Evolutionary conservation across 1,140 invertebrate species (phyloP).

Genomic region (Philaenus spumarius): DNA sequence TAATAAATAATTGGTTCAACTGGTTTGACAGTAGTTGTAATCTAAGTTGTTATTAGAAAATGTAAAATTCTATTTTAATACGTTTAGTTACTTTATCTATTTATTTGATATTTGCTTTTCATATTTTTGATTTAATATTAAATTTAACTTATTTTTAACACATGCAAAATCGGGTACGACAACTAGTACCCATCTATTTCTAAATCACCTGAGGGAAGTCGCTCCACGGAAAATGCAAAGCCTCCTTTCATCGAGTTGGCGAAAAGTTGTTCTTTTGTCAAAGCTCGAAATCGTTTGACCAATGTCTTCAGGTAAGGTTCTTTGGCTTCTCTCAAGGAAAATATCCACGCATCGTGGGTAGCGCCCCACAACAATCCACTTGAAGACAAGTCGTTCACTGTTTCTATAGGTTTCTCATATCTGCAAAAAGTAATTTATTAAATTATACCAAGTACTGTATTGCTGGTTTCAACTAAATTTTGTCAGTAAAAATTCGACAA

Average conservation of each 20-base stretch:
- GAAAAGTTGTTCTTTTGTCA: slow-evolving; percentile 38
- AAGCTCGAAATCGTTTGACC: slow-evolving; percentile 40
- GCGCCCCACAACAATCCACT: slow-evolving; percentile 47
- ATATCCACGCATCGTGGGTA: slow-evolving; percentile 50
- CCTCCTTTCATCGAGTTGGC: slow-evolving; percentile 38
- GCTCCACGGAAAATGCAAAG: slow-evolving; percentile 46
- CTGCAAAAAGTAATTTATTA: too few species aligned
- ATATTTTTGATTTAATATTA: too few species aligned
- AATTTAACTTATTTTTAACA: too few species aligned
- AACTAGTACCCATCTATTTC: not conserved
- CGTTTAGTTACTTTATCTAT: too few species aligned
- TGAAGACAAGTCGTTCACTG: slow-evolving; percentile 43
- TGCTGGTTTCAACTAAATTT: not conserved
- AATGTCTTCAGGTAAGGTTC: slow-evolving; percentile 42
- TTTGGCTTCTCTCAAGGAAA: slow-evolving; percentile 42
- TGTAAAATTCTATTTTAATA: too few species aligned
- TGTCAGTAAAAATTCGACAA: too few species aligned
- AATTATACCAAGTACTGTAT: too few species aligned
- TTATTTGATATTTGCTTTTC: too few species aligned
- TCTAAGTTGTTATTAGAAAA: too few species aligned
- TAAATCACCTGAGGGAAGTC: slow-evolving; percentile 43
- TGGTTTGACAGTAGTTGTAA: too few species aligned
- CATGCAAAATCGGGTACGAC: too few species aligned
- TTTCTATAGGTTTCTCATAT: slow-evolving; percentile 43
- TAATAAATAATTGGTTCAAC: too few species aligned